Evolutionary conservation across 2,113 vertebrate genomes (phyloP).

Genomic region (Epinephelus cyanopodus): DNA sequence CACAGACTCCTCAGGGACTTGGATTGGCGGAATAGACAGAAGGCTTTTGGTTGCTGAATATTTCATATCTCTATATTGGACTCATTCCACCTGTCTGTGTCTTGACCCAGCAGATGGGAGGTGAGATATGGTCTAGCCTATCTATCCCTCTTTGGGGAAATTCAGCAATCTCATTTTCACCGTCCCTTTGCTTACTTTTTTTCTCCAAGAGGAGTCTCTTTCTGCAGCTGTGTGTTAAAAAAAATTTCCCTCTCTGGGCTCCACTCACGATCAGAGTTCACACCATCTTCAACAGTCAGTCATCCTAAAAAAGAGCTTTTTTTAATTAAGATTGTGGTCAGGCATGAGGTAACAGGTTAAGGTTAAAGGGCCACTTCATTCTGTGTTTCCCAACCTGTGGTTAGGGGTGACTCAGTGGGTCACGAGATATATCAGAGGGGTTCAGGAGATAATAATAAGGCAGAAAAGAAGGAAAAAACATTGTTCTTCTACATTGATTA

Average conservation of each 20-base stretch:
- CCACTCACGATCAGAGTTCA: conserved; percentile 13
- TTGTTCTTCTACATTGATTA: background rate
- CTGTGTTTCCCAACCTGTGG: background rate
- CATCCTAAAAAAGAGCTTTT: background rate
- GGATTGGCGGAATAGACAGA: conserved; percentile 35
- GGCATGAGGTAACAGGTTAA: background rate
- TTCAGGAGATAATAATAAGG: too few relatives aligned
- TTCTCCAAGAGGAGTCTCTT: conserved; percentile 21
- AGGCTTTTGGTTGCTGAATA: conserved; percentile 58
- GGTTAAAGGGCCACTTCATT: background rate
- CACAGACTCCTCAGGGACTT: conserved; percentile 36
- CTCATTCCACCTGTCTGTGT: conserved; percentile 58
- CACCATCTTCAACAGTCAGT: background rate
- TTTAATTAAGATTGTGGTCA: background rate
- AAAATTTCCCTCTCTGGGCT: conserved; percentile 16
- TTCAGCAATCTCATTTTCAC: conserved; percentile 51
- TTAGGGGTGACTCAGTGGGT: background rate
- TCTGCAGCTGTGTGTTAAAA: conserved; percentile 41
- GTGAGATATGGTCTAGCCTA: conserved; percentile 39
- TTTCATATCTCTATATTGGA: conserved; percentile 62
- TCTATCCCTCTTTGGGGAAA: conserved; percentile 54
- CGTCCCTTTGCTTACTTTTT: conserved; percentile 13
- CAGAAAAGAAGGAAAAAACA: background rate
- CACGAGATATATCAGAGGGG: background rate
- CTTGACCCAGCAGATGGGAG: conserved; percentile 66